Evolutionary conservation across 2,113 vertebrate genomes (phyloP), one percentile per base, ranked within the genome.

Genomic region (Mola mola): DNA sequence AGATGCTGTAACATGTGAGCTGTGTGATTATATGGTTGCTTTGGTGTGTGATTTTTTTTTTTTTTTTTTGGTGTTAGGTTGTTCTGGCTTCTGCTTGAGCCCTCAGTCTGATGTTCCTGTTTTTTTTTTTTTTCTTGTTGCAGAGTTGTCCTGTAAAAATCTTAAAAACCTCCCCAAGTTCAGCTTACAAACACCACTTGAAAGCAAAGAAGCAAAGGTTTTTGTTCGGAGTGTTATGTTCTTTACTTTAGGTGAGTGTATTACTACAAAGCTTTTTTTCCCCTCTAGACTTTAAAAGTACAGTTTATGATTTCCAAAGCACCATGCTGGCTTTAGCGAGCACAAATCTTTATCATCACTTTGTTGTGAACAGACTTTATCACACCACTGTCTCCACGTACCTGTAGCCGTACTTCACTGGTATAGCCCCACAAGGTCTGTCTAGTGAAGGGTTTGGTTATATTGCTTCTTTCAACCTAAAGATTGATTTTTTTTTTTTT

Each of bases 1-100:
- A 72, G 56, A 68, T 71, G 79, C 79, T 85, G 63, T 83, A 84
- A 63, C 63, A 82, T 77, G 84, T 38, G 41, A 72, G 66, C 26
- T 62, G 78, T 78, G 46, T 52, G 49, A 46, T 28, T 36, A 46
- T n/a, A 53, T 64, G 66, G 52, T 81, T 81, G 66, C 25, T 50
- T 78, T 72, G 40, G 19, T 48, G 63, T 56, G 79, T 79, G 11
- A 66, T 51, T 79, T 36, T 76, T 31, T 62, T 64, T 28, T 42
- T 28, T 28, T 28, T 8, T 28, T 28, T 28, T 28, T 28, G 4
- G 4, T 28, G 4, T 28, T 28, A 8, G 26, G 20, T n/a, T n/a
- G n/a, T n/a, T n/a, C n/a, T n/a, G n/a, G 52, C 51, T 51, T 75
- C 12, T 57, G 34, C 72, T 50, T 37, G 11, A 59, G 55, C 49